Evolutionary conservation across 2,888 invertebrate genomes (phyloP).

Genomic region (Drosophila engyochracea): DNA sequence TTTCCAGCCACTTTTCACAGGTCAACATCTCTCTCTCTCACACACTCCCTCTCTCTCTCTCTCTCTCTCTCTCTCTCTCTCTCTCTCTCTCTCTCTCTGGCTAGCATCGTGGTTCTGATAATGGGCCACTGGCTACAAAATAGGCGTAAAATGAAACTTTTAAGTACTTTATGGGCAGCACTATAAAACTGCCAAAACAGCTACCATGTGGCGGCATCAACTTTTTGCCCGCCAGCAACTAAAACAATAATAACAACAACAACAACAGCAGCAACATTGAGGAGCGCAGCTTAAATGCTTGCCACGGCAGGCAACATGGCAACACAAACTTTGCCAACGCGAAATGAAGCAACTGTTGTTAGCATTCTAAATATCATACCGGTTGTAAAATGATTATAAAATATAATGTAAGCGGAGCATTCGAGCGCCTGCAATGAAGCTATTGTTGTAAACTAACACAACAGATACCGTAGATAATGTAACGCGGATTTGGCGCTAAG

Average conservation of each 20-base stretch:
- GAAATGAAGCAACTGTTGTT: conserved; percentile 71
- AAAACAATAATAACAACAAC: conserved; percentile 48
- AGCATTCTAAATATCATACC: conserved; percentile 75
- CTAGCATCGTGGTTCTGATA: conserved; percentile 52
- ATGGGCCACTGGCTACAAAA: conserved; percentile 74
- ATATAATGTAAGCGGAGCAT: conserved; percentile 62
- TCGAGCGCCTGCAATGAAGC: conserved; percentile 26
- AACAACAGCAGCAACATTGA: conserved; percentile 16
- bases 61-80: background rate
- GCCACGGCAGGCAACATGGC: conserved; percentile 29
- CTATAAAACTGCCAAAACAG: conserved; percentile 79
- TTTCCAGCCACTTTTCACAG: conserved; percentile 32
- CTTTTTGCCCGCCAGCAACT: conserved; percentile 63
- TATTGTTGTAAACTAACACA: conserved; percentile 8
- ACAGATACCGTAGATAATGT: conserved; percentile 12
- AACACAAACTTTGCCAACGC: conserved; percentile 55
- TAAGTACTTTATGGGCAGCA: conserved; percentile 81
- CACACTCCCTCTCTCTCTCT: background rate
- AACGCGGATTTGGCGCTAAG: conserved; percentile 1
- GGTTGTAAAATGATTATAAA: conserved; percentile 82
- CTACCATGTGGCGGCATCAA: conserved; percentile 74
- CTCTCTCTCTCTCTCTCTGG: conserved; percentile 6
- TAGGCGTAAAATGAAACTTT: conserved; percentile 83
- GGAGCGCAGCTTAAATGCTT: conserved; percentile 45
- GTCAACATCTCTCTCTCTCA: conserved; percentile 37